phyloP scores from a whole-genome alignment of 2,113 vertebrate genomes.

The Pseudorasbora parva region DNA sequence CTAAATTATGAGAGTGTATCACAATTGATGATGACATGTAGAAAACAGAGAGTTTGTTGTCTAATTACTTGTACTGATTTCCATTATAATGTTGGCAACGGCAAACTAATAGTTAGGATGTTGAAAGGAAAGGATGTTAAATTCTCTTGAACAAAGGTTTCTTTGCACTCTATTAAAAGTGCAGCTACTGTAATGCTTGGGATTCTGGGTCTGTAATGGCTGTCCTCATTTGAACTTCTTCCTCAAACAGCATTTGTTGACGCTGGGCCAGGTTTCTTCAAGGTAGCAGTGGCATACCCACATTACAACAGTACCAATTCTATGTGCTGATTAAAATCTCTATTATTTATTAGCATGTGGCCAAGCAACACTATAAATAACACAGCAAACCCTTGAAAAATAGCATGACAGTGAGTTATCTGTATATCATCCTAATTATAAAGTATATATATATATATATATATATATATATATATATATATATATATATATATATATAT shows the following conservation, averaged over 20 bases:
- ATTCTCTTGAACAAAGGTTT: constrained; percentile 43
- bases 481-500: too few relatives aligned
- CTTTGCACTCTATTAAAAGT: constrained; percentile 79
- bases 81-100: constrained; percentile 1
- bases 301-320: constrained; percentile 12
- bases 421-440: not conserved
- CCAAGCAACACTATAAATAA: constrained; percentile 4
- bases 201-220: constrained; percentile 68
- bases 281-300: constrained; percentile 11
- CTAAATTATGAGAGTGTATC: not conserved
- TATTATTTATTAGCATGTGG: not conserved
- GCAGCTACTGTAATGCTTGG: constrained; percentile 69
- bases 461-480: too few relatives aligned
- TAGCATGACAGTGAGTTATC: not conserved
- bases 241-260: constrained; percentile 67
- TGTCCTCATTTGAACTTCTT: constrained; percentile 78
- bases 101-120: not conserved
- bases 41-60: not conserved
- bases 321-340: constrained; percentile 13
- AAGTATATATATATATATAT: not conserved
- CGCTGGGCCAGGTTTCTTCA: constrained; percentile 64
- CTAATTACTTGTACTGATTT: constrained; percentile 19
- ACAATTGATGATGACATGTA: not conserved
- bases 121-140: not conserved
- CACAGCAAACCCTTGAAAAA: not conserved